These are phyloP conservation scores for Xylota segnis DNA, from an alignment of 2,888 invertebrate species.

Conservation along the genomic window DNA sequence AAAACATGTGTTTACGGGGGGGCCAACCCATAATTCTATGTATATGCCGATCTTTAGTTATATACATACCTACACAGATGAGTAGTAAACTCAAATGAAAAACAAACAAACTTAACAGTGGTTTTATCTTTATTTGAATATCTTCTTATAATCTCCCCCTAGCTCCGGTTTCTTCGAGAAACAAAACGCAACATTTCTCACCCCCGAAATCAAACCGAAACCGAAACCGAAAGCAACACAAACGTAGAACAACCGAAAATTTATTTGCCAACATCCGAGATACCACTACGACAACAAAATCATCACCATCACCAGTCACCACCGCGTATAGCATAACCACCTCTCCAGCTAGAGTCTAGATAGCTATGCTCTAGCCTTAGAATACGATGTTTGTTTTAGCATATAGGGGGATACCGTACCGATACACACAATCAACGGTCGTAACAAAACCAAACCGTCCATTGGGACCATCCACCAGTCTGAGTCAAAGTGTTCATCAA, in stretches of 20 bases:
- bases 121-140: slow-evolving; percentile 37
- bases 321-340: slow-evolving; percentile 27
- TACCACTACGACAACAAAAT: slow-evolving; percentile 48
- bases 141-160: slow-evolving; percentile 14
- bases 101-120: background rate
- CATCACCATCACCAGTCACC: slow-evolving; percentile 33
- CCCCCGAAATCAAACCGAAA: slow-evolving; percentile 33
- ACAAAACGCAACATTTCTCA: slow-evolving; percentile 34
- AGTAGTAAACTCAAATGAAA: background rate
- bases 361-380: slow-evolving; percentile 57
- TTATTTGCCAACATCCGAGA: slow-evolving; percentile 66
- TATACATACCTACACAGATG: background rate
- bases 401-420: slow-evolving; percentile 57
- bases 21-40: slow-evolving; percentile 8
- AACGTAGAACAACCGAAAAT: slow-evolving; percentile 38
- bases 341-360: slow-evolving; percentile 54
- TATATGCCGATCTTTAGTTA: slow-evolving; percentile 8
- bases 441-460: slow-evolving; percentile 75
- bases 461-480: slow-evolving; percentile 71
- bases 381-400: slow-evolving; percentile 53
- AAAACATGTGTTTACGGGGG: slow-evolving; percentile 55
- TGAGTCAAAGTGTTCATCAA: slow-evolving; percentile 71
- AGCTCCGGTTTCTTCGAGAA: slow-evolving; percentile 3
- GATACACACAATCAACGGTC: slow-evolving; percentile 58
- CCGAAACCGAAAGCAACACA: slow-evolving; percentile 10